phyloP scores from a whole-genome alignment of 2,797 vertebrate species.

The Tenualosa ilisha region DNA sequence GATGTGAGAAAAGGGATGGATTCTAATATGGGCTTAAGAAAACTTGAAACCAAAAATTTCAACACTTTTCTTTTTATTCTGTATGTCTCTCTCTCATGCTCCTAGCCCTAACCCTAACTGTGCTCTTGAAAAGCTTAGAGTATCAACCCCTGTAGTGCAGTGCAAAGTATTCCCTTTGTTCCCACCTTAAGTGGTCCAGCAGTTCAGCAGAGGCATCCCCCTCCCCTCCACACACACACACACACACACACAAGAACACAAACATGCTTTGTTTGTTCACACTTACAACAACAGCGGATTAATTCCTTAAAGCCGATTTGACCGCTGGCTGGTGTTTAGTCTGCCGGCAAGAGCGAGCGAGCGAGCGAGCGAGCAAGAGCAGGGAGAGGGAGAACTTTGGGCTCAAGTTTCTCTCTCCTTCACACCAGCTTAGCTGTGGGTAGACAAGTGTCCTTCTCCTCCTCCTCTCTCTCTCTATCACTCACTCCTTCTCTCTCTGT shows the following conservation, averaged over 20 bases:
- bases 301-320: constrained; percentile 76
- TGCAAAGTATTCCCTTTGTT: background rate
- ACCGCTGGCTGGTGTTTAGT: constrained; percentile 57
- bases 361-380: constrained; percentile 47
- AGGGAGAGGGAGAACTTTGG: constrained; percentile 65
- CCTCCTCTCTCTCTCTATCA: background rate
- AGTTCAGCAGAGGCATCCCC: background rate
- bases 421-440: constrained; percentile 75
- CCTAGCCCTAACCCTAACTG: background rate
- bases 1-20: background rate
- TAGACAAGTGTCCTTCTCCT: background rate
- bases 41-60: background rate
- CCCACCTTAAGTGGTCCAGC: constrained; percentile 18
- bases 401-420: constrained; percentile 57
- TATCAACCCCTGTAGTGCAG: background rate
- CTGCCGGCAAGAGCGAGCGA: constrained; percentile 1
- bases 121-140: background rate
- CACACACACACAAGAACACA: constrained; percentile 49
- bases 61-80: background rate
- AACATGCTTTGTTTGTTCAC: constrained; percentile 66
- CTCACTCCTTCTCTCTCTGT: constrained; percentile 44
- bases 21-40: background rate
- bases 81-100: background rate
- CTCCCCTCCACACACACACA: constrained; percentile 45
- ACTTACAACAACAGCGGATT: constrained; percentile 68